phyloP scores from a whole-genome alignment of 2,888 invertebrate species.

The Vandiemenella viatica region DNA sequence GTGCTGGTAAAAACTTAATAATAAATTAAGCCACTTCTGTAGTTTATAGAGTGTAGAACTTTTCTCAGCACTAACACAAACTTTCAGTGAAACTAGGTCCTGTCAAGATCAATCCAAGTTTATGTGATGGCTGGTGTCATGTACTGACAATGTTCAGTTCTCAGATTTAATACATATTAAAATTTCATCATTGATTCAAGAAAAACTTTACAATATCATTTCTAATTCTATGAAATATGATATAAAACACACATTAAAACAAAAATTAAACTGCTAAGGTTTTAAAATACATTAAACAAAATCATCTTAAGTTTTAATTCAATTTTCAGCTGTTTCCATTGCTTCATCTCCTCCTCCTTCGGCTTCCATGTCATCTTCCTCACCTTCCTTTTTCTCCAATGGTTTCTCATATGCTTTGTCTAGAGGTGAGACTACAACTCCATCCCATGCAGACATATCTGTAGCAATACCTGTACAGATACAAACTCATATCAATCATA shows the following conservation, averaged over 20 bases:
- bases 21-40: too few relatives aligned
- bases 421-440: constrained; percentile 88
- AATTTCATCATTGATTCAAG: background rate
- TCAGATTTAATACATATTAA: too few relatives aligned
- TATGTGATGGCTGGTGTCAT: too few relatives aligned
- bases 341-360: constrained; percentile 35
- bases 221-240: background rate
- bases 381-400: constrained; percentile 57
- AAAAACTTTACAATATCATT: background rate
- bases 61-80: too few relatives aligned
- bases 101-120: too few relatives aligned
- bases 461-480: constrained; percentile 43
- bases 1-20: too few relatives aligned
- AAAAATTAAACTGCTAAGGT: background rate
- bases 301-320: constrained; percentile 1
- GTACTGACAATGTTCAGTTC: too few relatives aligned
- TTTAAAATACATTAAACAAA: too few relatives aligned
- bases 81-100: too few relatives aligned
- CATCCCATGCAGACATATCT: constrained; percentile 94
- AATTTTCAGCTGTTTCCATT: constrained; percentile 33
- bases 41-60: too few relatives aligned
- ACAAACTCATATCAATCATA: too few relatives aligned
- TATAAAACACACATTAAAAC: background rate
- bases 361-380: constrained; percentile 48
- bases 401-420: constrained; percentile 82